Conservation (phyloP, 2,888 invertebrate species). For the Tupiocoris notatus region DNA sequence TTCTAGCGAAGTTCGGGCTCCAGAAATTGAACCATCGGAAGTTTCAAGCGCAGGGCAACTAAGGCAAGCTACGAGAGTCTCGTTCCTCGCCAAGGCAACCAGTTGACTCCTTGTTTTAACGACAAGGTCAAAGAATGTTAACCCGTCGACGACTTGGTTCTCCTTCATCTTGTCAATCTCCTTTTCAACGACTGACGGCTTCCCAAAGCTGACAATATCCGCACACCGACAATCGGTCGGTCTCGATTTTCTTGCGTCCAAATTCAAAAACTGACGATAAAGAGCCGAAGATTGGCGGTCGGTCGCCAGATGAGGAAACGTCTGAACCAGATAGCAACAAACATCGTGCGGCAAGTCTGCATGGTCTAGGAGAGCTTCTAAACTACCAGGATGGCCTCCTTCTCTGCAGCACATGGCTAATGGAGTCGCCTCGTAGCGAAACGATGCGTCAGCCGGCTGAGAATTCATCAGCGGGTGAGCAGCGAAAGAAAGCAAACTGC, state of each 20-base stretch:
- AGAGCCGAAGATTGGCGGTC: not conserved
- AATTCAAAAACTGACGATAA: not conserved
- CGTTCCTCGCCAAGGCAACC: slow-evolving; percentile 12
- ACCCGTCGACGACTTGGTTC: not conserved
- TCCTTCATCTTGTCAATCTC: not conserved
- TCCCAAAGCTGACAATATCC: not conserved
- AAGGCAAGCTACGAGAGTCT: not conserved
- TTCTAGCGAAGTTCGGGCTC: not conserved
- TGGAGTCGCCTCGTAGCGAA: not conserved
- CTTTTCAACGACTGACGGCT: not conserved
- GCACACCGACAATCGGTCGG: not conserved
- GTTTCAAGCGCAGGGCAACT: not conserved
- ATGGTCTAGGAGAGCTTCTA: not conserved
- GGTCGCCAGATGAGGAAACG: not conserved
- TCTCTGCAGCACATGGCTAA: not conserved
- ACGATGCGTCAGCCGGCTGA: not conserved
- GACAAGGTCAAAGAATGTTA: not conserved
- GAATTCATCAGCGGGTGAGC: not conserved
- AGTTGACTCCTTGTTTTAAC: slow-evolving; percentile 8
- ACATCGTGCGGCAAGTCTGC: not conserved
- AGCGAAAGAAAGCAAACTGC: slow-evolving; percentile 10
- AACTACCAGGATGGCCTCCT: not conserved
- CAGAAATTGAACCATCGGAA: too few species aligned
- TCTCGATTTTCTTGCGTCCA: not conserved
- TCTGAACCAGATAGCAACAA: not conserved